Conservation (phyloP, 1,140 invertebrate genomes). For the Carcinoscorpius rotundicauda region DNA sequence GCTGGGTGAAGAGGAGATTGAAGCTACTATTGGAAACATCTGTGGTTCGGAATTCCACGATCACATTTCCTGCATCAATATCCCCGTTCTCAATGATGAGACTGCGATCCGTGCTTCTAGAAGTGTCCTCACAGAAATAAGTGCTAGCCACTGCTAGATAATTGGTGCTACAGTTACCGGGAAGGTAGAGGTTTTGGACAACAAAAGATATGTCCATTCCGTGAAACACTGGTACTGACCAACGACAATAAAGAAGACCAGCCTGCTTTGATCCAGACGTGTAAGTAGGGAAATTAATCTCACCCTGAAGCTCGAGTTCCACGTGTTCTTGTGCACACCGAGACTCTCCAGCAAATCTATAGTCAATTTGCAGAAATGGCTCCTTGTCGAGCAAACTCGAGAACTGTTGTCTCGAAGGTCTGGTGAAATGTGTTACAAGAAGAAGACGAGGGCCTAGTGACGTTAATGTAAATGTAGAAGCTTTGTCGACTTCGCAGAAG, state of each 20-base stretch:
- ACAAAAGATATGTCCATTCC: slow-evolving; percentile 13
- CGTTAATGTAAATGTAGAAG: no score
- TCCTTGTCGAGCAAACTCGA: slow-evolving; percentile 4
- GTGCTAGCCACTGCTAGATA: slow-evolving; percentile 18
- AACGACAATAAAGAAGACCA: slow-evolving; percentile 20
- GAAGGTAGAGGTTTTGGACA: no score
- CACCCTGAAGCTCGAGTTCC: slow-evolving; percentile 21
- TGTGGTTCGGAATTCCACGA: slow-evolving; percentile 18
- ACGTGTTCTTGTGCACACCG: slow-evolving; percentile 21
- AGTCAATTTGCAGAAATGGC: slow-evolving; percentile 5
- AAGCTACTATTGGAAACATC: slow-evolving; percentile 19
- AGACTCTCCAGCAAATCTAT: slow-evolving; percentile 17
- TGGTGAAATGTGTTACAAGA: no score
- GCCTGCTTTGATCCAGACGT: slow-evolving; percentile 3
- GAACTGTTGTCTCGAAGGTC: no score
- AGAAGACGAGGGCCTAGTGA: no score
- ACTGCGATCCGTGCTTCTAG: slow-evolving; percentile 13
- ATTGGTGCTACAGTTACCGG: slow-evolving; percentile 19
- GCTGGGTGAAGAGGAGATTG: slow-evolving; percentile 23
- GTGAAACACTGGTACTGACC: slow-evolving; percentile 20
- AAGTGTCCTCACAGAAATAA: slow-evolving; percentile 13
- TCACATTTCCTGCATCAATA: slow-evolving; percentile 13
- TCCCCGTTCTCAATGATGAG: slow-evolving; percentile 17
- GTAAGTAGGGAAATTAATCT: slow-evolving; percentile 15
- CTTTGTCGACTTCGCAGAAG: no score